Evolutionary conservation across 2,113 vertebrate genomes (phyloP), one percentile per base, ranked within the genome.

Genomic region (Falco punctatus): DNA sequence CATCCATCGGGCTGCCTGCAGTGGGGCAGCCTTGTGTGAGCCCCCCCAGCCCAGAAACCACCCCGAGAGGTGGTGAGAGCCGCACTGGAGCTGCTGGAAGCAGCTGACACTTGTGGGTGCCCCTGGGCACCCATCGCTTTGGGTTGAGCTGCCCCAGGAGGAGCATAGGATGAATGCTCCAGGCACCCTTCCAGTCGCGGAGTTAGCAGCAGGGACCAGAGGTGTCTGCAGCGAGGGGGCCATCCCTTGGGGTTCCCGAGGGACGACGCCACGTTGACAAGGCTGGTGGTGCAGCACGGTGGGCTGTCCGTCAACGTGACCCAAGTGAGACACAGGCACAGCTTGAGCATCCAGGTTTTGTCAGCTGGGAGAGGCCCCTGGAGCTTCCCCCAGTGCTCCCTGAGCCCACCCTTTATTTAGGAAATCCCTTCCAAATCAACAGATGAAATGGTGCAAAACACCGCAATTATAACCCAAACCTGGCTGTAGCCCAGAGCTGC

Each of bases 51-150:
- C 66, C 66, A 22, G 27, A 28, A 62, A 40, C 32, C 3, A 1
- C 7, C 38, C 33, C 4, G 3, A 4, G 13, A 2, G 58, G 48
- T 6, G 1, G 33, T 0, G 13, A 27, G 66, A 20, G 48, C 81
- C 5, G 1, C 20, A 3, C 40, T 5, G 9, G 70, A 26, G 59
- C n/a, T 2, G n/a, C 4, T 44, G 13, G 2, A 2, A 7, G 46
- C 14, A 3, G 11, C 33, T 2, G 2, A 26, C 12, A 1, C 42
- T 7, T 4, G 55, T 57, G 46, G 1, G 2, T 27, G 38, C 32
- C 38, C 55, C 10, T 33, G 2, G 20, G 10, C 30, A 9, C 26
- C 49, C 17, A 1, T 6, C 3, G 2, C 44, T 5, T 28, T 4
- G 40, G 38, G 33, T 10, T 5, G 8, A 26, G 32, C 26, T 22